Evolutionary conservation across 2,797 vertebrate genomes (phyloP).

Genomic region (Mallotus villosus): DNA sequence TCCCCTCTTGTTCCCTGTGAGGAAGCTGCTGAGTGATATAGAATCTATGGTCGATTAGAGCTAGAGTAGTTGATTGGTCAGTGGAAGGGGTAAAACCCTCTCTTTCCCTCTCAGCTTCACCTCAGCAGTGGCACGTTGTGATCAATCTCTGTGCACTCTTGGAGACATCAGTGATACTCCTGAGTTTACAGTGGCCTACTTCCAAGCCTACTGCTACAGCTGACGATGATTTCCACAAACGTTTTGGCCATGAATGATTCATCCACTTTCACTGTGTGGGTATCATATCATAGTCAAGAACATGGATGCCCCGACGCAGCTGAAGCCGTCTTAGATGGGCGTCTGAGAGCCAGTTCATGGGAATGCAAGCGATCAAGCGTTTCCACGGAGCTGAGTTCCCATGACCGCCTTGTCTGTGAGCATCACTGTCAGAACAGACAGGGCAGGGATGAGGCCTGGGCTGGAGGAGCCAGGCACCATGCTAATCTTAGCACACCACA

Average conservation of each 20-base stretch:
- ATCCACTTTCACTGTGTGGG: not conserved
- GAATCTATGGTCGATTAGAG: too few relatives aligned
- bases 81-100: too few relatives aligned
- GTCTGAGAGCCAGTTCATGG: not conserved
- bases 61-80: too few relatives aligned
- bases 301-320: not conserved
- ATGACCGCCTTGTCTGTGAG: constrained; percentile 24
- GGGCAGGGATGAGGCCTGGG: not conserved
- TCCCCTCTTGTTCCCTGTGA: too few relatives aligned
- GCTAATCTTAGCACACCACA: too few relatives aligned
- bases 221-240: not conserved
- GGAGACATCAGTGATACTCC: too few relatives aligned
- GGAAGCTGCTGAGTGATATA: too few relatives aligned
- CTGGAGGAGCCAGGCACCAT: not conserved
- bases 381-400: constrained; percentile 9
- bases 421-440: constrained; percentile 3
- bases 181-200: not conserved
- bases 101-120: too few relatives aligned
- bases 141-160: too few relatives aligned
- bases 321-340: not conserved
- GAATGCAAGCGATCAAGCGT: not conserved
- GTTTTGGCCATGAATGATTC: not conserved
- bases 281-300: not conserved
- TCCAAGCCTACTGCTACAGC: not conserved
- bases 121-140: too few relatives aligned